Conservation (phyloP, 2,797 vertebrate genomes). For the Tadarida brasiliensis region DNA sequence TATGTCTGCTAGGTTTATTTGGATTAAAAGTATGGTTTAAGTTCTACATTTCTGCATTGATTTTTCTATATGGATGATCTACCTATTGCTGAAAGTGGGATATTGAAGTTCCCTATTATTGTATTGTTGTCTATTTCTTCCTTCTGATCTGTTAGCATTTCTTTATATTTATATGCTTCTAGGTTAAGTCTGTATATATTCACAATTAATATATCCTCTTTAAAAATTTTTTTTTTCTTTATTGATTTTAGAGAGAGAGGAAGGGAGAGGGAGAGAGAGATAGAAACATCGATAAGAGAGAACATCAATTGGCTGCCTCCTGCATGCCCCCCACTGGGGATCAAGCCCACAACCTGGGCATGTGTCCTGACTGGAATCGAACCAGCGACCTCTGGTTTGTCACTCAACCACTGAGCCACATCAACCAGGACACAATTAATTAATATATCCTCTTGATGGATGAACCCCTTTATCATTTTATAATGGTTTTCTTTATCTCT, state of each 20-base stretch:
- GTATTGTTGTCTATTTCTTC: not conserved
- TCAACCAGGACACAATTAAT: too few relatives aligned
- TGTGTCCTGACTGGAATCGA: too few relatives aligned
- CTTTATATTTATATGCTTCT: not conserved
- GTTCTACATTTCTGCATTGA: not conserved
- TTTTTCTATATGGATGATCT: not conserved
- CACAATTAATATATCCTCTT: not conserved
- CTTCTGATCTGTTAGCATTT: not conserved
- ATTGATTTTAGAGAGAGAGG: too few relatives aligned
- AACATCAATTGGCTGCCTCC: too few relatives aligned
- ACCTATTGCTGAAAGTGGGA: not conserved
- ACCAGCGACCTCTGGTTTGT: too few relatives aligned
- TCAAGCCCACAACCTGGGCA: too few relatives aligned
- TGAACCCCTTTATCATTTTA: not conserved
- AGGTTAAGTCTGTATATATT: not conserved
- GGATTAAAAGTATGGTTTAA: not conserved
- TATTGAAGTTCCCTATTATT: not conserved
- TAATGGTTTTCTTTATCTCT: not conserved
- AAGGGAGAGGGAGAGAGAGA: too few relatives aligned
- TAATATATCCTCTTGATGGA: not conserved
- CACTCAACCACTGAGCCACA: too few relatives aligned
- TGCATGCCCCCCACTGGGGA: too few relatives aligned
- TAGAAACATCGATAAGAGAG: too few relatives aligned
- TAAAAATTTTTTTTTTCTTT: too few relatives aligned
- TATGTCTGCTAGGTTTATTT: not conserved